These are phyloP conservation scores for Siniperca chuatsi DNA, from an alignment of 2,113 vertebrate genomes.

Conservation along the genomic window DNA sequence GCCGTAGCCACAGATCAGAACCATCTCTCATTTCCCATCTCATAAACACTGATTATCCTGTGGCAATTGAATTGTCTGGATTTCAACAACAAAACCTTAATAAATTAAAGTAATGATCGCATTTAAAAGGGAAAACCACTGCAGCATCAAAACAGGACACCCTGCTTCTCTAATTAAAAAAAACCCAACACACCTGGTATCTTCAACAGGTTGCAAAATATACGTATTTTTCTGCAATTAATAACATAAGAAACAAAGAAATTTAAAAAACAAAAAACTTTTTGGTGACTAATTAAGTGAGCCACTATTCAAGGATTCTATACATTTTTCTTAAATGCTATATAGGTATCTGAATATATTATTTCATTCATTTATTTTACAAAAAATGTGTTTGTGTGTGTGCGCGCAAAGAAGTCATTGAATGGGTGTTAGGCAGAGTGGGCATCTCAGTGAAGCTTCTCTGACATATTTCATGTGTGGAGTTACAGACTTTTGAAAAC, in stretches of 20 bases:
- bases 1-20: slow-evolving; percentile 12
- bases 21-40: neutral
- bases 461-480: slow-evolving; percentile 20
- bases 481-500: slow-evolving; percentile 48
- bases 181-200: slow-evolving; percentile 9
- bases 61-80: slow-evolving; percentile 79
- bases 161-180: slow-evolving; percentile 62
- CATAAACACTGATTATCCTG: slow-evolving; percentile 79
- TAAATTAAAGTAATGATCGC: slow-evolving; percentile 74
- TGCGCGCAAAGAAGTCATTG: slow-evolving; percentile 52
- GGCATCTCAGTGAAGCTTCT: slow-evolving; percentile 50
- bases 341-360: slow-evolving; percentile 86
- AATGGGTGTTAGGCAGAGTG: slow-evolving; percentile 47
- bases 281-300: slow-evolving; percentile 83
- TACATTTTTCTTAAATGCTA: slow-evolving; percentile 84
- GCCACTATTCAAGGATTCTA: slow-evolving; percentile 85
- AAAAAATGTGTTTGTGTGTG: slow-evolving; percentile 59
- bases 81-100: slow-evolving; percentile 62
- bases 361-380: slow-evolving; percentile 83
- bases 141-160: slow-evolving; percentile 78
- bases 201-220: slow-evolving; percentile 68
- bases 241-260: slow-evolving; percentile 60
- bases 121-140: slow-evolving; percentile 63
- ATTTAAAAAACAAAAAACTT: slow-evolving; percentile 23
- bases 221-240: slow-evolving; percentile 56